A percentile compares a stretch with the other conserved stretches of the same genome.
Evolutionary conservation across 2,113 vertebrate genomes (phyloP).

Genomic region (Eubucco bourcierii): DNA sequence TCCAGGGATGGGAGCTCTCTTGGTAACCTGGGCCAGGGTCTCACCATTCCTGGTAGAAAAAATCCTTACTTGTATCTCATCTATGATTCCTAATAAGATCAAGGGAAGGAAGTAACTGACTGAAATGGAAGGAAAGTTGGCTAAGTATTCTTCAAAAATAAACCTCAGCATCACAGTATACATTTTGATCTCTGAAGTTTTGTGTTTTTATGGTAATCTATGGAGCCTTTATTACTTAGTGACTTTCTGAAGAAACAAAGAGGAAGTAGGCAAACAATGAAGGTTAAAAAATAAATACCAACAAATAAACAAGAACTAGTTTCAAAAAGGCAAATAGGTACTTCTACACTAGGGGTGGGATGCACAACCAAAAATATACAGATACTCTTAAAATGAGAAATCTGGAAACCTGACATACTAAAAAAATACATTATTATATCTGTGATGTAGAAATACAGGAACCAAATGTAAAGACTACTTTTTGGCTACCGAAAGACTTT

Average conservation of each 20-base stretch:
- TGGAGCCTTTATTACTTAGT: not conserved
- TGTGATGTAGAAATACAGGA: not conserved
- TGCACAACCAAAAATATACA: not conserved
- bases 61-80: too few species aligned
- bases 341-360: not conserved
- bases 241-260: not conserved
- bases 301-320: not conserved
- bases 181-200: not conserved
- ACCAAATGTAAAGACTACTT: not conserved
- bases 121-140: not conserved
- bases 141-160: not conserved
- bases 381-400: not conserved
- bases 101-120: not conserved
- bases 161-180: not conserved
- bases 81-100: not conserved
- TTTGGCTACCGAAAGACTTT: not conserved
- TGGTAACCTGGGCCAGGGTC: too few species aligned
- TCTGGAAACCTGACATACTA: not conserved
- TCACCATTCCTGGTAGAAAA: too few species aligned
- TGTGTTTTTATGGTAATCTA: not conserved
- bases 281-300: not conserved
- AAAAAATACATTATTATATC: not conserved
- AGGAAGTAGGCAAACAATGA: not conserved
- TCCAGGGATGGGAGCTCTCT: too few species aligned
- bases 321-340: not conserved